These are phyloP conservation scores for Lepilemur ruficaudatus DNA, from an alignment of 2,797 vertebrate species.

Conservation along the genomic window DNA sequence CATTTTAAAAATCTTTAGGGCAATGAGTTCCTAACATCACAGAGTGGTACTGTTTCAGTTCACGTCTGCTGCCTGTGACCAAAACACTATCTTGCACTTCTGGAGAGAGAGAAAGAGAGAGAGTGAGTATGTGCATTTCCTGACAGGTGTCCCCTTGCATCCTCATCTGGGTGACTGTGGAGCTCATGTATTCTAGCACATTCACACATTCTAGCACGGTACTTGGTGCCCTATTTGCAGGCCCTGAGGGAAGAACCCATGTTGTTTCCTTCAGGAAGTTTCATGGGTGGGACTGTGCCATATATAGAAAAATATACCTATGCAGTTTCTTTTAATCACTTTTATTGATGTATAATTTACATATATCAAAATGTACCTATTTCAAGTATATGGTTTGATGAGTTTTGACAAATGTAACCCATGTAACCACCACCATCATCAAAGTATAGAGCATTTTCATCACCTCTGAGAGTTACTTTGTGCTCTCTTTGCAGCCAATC, in stretches of 20 bases:
- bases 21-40: neutral
- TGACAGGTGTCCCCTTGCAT: constrained; percentile 4
- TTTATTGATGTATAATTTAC: neutral
- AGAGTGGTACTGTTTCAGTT: neutral
- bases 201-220: neutral
- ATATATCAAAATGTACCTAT: neutral
- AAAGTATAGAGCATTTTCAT: neutral
- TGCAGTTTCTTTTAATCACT: neutral
- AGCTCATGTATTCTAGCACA: neutral
- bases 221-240: neutral
- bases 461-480: neutral
- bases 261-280: neutral
- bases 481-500: neutral
- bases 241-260: neutral
- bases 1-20: neutral
- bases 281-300: neutral
- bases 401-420: neutral
- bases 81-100: constrained; percentile 37
- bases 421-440: neutral
- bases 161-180: constrained; percentile 1
- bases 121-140: neutral
- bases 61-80: constrained; percentile 4
- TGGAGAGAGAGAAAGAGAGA: neutral
- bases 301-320: neutral
- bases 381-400: neutral